Base-by-base conservation (phyloP, 2,888 invertebrate genomes). In the Euclidia mi region DNA sequence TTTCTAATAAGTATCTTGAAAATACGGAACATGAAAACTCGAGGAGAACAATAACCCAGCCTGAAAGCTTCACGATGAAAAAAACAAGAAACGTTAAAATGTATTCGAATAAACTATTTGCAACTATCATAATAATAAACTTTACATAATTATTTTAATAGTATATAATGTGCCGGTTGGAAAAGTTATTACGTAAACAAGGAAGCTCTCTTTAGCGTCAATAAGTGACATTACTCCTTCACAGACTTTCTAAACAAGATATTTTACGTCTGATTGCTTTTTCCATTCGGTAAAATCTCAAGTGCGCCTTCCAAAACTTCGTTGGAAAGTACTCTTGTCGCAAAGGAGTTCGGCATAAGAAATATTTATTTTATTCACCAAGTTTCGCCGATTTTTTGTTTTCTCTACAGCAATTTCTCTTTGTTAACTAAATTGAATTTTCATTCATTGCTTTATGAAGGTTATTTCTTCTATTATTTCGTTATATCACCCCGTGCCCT, bases 391-490 rank as follows among this genome's bases (percentile, higher is more conserved):
- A 4, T 55, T 60, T 62, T 65, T 60, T 60, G 40, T 65, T 56
- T n/a, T 49, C 32, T 75, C 55, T 66, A 62, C 68, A 60, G 71
- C 79, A 79, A 84, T 87, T 86, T 87, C 85, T 88, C 87, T 90
- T 89, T 88, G 86, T 88, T 89, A 85, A 82, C 80, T 72, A 87
- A 90, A 90, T 89, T 90, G 84, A 87, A 88, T 89, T 83, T 79
- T 76, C 82, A 87, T 89, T 88, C 83, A 89, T 85, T 82, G 84
- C 77, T 85, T 84, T 85, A 85, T 85, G 80, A 71, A 81, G 81
- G 82, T 79, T 81, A 84, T 85, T 79, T 72, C 69, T 75, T 76
- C 81, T 60, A 58, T 82, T 84, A 82, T 84, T 87, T 81, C 75
- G 70, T 82, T 81, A 76, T 79, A 71, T 67, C 67, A 67, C 53